Percentiles rank a stretch among this genome's conserved stretches.
Evolutionary conservation across 1,140 invertebrate species (phyloP).

Genomic region (Orchesella cincta): DNA sequence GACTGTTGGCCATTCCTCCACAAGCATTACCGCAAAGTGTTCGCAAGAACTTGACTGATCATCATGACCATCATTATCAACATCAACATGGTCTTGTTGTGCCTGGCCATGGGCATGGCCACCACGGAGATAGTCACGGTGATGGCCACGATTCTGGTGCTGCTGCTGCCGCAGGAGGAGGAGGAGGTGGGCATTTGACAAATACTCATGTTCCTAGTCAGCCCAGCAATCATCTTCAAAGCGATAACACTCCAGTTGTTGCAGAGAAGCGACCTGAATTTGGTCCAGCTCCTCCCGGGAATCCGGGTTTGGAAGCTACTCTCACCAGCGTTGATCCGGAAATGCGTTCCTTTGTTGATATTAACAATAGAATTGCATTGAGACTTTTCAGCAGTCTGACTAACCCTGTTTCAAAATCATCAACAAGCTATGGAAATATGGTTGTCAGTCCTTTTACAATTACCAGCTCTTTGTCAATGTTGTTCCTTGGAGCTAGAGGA

Average conservation of each 20-base stretch:
- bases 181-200: neutral
- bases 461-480: conserved; percentile 80
- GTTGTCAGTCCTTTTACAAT: conserved; percentile 82
- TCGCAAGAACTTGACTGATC: conserved; percentile 39
- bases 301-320: conserved; percentile 66
- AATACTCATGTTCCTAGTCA: neutral
- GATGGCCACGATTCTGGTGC: neutral
- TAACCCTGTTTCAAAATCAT: conserved; percentile 70
- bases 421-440: conserved; percentile 68
- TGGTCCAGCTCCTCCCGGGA: conserved; percentile 45
- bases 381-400: conserved; percentile 60
- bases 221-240: neutral
- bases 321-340: conserved; percentile 69
- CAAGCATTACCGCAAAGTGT: conserved; percentile 25
- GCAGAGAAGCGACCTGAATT: conserved; percentile 45
- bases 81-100: conserved; percentile 34
- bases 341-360: conserved; percentile 68
- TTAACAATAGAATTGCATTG: conserved; percentile 82
- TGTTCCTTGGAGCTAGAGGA: conserved; percentile 81
- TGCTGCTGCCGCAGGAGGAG: neutral
- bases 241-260: neutral
- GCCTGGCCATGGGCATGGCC: conserved; percentile 24
- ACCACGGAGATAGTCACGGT: neutral
- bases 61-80: conserved; percentile 39
- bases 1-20: conserved; percentile 12